phyloP scores from a whole-genome alignment of 1,140 invertebrate species.

The Scaptomyza pallida region DNA sequence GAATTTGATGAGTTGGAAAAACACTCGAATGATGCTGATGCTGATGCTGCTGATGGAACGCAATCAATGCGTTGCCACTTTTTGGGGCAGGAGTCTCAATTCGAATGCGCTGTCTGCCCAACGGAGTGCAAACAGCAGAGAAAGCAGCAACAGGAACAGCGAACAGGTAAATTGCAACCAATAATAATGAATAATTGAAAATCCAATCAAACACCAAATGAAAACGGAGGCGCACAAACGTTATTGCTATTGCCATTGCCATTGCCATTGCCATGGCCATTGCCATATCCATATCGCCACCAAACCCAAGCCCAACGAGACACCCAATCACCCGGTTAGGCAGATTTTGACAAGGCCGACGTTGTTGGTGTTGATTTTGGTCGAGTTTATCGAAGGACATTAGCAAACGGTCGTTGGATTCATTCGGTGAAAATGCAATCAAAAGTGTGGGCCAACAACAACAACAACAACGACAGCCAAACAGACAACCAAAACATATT shows the following conservation, averaged over 20 bases:
- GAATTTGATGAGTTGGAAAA: conserved; percentile 83
- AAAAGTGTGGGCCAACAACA: conserved; percentile 57
- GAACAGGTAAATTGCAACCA: conserved; percentile 83
- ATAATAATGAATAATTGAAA: conserved; percentile 84
- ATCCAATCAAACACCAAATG: conserved; percentile 84
- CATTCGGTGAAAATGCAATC: conserved; percentile 79
- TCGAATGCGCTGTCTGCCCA: not conserved
- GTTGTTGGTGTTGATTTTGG: conserved; percentile 72
- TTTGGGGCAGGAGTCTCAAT: not conserved
- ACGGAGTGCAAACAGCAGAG: conserved; percentile 12
- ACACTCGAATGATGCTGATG: conserved; percentile 14
- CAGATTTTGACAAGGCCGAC: conserved; percentile 45
- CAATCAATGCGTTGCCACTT: conserved; percentile 76
- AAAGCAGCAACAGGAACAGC: conserved; percentile 1
- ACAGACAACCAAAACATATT: conserved; percentile 21
- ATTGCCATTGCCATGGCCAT: not conserved
- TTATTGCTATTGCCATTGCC: conserved; percentile 29
- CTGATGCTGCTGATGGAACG: conserved; percentile 49
- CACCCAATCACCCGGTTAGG: conserved; percentile 10
- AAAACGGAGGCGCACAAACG: conserved; percentile 64
- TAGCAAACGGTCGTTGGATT: conserved; percentile 78
- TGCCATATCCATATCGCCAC: conserved; percentile 33
- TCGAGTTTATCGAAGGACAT: conserved; percentile 81
- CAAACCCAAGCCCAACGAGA: not conserved
- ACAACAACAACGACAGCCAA: no score